phyloP scores from a whole-genome alignment of 2,888 invertebrate genomes.

The Troides aeacus region DNA sequence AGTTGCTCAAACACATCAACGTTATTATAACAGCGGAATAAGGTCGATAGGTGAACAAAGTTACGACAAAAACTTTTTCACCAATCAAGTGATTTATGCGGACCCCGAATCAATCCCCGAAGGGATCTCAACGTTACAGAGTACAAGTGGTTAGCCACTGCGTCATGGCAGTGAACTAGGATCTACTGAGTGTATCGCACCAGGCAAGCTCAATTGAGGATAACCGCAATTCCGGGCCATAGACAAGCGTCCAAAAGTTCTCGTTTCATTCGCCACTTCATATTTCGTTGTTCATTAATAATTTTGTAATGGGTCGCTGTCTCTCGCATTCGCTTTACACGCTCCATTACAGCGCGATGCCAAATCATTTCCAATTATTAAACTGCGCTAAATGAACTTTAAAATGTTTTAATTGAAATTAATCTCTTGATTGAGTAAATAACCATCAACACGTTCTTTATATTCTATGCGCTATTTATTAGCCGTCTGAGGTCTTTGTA shows the following conservation, averaged over 20 bases:
- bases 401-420: conserved; percentile 21
- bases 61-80: too few relatives aligned
- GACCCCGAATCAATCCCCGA: too few relatives aligned
- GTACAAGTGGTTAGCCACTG: too few relatives aligned
- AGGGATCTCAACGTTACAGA: too few relatives aligned
- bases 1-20: too few relatives aligned
- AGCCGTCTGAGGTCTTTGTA: too few relatives aligned
- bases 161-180: background rate
- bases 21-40: too few relatives aligned
- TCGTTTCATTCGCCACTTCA: conserved; percentile 61
- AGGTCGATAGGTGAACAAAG: too few relatives aligned
- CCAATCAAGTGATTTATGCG: too few relatives aligned
- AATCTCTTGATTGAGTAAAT: background rate
- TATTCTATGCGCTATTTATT: background rate
- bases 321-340: conserved; percentile 54
- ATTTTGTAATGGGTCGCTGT: conserved; percentile 67
- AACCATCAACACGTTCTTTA: background rate
- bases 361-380: conserved; percentile 36
- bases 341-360: conserved; percentile 46
- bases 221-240: background rate
- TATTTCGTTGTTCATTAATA: conserved; percentile 69
- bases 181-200: background rate
- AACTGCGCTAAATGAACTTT: conserved; percentile 20
- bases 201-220: background rate
- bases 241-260: conserved; percentile 15